A percentile compares a stretch with the other conserved stretches of the same genome.
These are phyloP conservation scores for Zaprionus taronus DNA, from an alignment of 1,140 invertebrate genomes.

Conservation along the genomic window DNA sequence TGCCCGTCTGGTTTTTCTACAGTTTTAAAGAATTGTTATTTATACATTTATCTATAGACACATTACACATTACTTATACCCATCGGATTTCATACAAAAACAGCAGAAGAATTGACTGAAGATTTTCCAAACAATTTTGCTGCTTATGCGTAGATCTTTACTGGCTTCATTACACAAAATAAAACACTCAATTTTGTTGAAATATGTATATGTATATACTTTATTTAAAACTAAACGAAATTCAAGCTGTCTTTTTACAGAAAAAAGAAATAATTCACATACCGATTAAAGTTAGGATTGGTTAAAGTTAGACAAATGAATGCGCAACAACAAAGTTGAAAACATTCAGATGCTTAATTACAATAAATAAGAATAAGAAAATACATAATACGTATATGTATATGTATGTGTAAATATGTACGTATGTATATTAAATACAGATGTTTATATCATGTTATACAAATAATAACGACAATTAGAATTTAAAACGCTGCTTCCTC, in stretches of 20 bases:
- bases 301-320: conserved; percentile 16
- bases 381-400: conserved; percentile 26
- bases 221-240: conserved; percentile 77
- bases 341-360: conserved; percentile 63
- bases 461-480: conserved; percentile 69
- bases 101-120: no score
- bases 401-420: conserved; percentile 6
- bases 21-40: no score
- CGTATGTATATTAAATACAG: conserved; percentile 38
- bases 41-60: no score
- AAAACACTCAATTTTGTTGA: conserved; percentile 11
- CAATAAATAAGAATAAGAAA: conserved; percentile 71
- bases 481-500: conserved; percentile 50
- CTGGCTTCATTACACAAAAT: not conserved
- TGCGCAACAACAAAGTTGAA: conserved; percentile 10
- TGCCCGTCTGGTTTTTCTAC: no score
- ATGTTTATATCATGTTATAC: conserved; percentile 39
- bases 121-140: no score
- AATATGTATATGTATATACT: conserved; percentile 52
- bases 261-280: conserved; percentile 61
- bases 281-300: conserved; percentile 57
- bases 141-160: no score
- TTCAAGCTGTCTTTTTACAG: conserved; percentile 72
- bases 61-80: no score
- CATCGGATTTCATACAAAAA: no score